Evolutionary conservation across 1,140 invertebrate species (phyloP), one percentile per base, ranked within the genome.

Genomic region (Atta colombica): DNA sequence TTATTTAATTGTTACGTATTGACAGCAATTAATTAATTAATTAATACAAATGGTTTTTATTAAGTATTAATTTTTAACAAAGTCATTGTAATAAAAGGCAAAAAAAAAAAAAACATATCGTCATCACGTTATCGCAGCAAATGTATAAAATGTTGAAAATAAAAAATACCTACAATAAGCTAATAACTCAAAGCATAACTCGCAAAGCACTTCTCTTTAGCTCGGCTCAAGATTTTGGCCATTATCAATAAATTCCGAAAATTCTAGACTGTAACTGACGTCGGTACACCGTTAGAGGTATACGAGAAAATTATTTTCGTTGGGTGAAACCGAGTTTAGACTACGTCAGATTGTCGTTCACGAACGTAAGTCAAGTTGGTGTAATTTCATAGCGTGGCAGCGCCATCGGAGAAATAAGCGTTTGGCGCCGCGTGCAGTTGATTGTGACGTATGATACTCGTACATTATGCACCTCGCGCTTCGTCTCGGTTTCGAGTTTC

Each of bases 381-480:
- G 91, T 91, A 92, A 92, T 92, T 92, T 92, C 90, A 91, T 89
- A 90, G 90, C 86, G 85, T 86, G 90, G 87, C 90, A 91, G 87
- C 90, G 87, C 90, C 88, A 92, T 92, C 90, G 90, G 91, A 89
- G 91, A 90, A 92, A 92, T 92, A 92, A 92, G 91, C 91, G 87
- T 91, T 92, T 91, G 90, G 92, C 91, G 92, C 92, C 92, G 91
- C 92, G 90, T 92, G 92, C 92, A 92, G 89, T 91, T 92, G 92
- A 92, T 92, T 91, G 92, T 92, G 91, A 92, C 91, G 92, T 92
- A 92, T 92, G 92, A 91, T 92, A 92, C 91, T 92, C 92, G 92
- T 92, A 92, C 90, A 92, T 92, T 91, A 92, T 92, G 89, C 90
- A 88, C 86, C 88, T 89, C 90, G 90, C 86, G 91, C 89, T 89